Base-by-base conservation (phyloP, 2,797 vertebrate species). In the Aulostomus chinensis region DNA sequence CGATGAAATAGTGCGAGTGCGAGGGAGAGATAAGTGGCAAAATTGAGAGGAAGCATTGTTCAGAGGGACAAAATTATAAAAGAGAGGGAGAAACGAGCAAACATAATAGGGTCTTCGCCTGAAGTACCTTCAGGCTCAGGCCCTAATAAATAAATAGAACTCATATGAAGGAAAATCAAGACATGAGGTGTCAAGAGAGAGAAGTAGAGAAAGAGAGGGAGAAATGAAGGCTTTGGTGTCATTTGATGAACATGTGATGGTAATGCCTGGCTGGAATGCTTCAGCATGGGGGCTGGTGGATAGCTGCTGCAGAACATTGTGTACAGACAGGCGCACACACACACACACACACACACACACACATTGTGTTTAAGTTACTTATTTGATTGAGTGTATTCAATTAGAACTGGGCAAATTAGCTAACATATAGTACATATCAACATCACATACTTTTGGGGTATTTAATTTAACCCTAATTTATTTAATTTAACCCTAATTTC, bases 281-380 rank as follows among this genome's bases (percentile, higher is more conserved):
- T 40, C 58, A 53, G 28, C 76, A 68, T 66, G 68, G 65, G 51
- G 71, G 74, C 66, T 60, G 64, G 21, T 73, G 61, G 85, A 73
- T 66, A 74, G 71, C 71, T 74, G 73, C 63, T 78, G 73, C 73
- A 78, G 73, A 81, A 81, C 78, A 81, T 65, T 71, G 60, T 71
- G 73, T 80, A 29, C 58, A 37, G 64, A 36, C 38, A 12, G 33
- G 10, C 49, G 24, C 34, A 21, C 46, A 37, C 42, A 17, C 41
- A 21, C 34, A 18, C 43, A 12, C 42, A 14, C 45, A 48, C 43
- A 30, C 51, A 28, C n/a, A n/a, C n/a, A n/a, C n/a, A n/a, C n/a
- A n/a, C n/a, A n/a, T n/a, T n/a, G n/a, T n/a, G n/a, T n/a, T n/a
- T n/a, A n/a, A n/a, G n/a, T n/a, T n/a, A n/a, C n/a, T n/a, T n/a